These are phyloP conservation scores for Lasius fuliginosus DNA, from an alignment of 2,888 invertebrate genomes.

Conservation along the genomic window DNA sequence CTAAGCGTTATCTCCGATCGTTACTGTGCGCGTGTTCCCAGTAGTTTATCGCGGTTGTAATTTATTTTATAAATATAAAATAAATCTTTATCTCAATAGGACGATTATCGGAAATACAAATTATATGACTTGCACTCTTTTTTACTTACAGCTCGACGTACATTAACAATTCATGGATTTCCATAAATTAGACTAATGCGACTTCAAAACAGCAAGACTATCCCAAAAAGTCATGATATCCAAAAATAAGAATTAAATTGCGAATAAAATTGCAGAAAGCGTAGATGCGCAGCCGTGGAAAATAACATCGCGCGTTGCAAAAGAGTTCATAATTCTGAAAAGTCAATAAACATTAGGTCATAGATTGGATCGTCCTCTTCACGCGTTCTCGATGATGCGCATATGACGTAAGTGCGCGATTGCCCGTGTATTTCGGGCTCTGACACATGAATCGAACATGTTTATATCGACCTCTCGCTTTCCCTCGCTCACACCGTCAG, in stretches of 20 bases:
- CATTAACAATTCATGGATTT: neutral
- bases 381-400: neutral
- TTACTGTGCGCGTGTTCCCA: constrained; percentile 48
- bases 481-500: neutral
- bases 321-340: neutral
- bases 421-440: constrained; percentile 74
- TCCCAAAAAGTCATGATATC: neutral
- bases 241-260: neutral
- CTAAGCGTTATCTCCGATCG: constrained; percentile 36
- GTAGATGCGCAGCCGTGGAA: too few species aligned
- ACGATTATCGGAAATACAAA: constrained; percentile 20
- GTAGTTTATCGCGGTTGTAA: constrained; percentile 69
- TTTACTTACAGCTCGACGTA: neutral
- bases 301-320: neutral
- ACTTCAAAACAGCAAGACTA: neutral
- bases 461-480: constrained; percentile 68
- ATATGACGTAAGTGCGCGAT: constrained; percentile 66
- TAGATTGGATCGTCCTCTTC: neutral
- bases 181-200: constrained; percentile 6
- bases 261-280: neutral
- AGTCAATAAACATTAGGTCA: constrained; percentile 27
- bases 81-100: constrained; percentile 69
- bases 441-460: constrained; percentile 71
- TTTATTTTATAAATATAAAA: constrained; percentile 77
- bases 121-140: neutral